A percentile compares a stretch with the other conserved stretches of the same genome.
Evolutionary conservation across 2,113 vertebrate genomes (phyloP).

Genomic region (Cynocephalus volans): DNA sequence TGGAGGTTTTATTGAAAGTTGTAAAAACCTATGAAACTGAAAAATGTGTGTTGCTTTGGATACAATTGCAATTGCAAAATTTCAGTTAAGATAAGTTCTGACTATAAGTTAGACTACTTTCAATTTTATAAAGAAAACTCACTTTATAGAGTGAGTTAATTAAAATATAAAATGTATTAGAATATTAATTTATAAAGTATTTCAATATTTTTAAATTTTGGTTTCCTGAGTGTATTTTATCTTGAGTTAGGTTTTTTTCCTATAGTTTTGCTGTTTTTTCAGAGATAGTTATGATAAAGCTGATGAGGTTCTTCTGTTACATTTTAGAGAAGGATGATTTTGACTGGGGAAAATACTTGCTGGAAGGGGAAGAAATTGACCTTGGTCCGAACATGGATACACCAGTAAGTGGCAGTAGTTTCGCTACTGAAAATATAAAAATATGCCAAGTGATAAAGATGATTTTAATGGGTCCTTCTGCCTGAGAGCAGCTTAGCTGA

Average conservation of each 20-base stretch:
- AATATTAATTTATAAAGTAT: background rate
- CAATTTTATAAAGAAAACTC: background rate
- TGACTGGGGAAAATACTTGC: constrained; percentile 97
- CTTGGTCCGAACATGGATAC: constrained; percentile 91
- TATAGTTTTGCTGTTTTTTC: background rate
- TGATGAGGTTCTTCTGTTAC: constrained; percentile 67
- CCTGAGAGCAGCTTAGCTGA: background rate
- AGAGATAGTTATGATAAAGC: constrained; percentile 39
- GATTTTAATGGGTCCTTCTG: background rate
- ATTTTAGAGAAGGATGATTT: constrained; percentile 93
- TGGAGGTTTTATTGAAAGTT: constrained; percentile 43
- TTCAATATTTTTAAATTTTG: background rate
- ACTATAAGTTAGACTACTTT: constrained; percentile 21
- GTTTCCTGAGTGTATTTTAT: background rate
- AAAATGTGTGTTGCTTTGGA: constrained; percentile 56
- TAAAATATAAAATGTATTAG: constrained; percentile 9
- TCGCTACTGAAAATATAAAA: constrained; percentile 18
- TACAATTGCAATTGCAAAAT: background rate
- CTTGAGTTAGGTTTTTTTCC: constrained; percentile 41
- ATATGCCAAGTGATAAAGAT: background rate
- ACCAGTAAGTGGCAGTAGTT: constrained; percentile 92
- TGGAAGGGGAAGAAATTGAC: constrained; percentile 96
- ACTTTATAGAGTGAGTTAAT: constrained; percentile 31
- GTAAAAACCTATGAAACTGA: background rate
- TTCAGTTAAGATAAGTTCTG: constrained; percentile 40